Conservation (phyloP, 2,797 vertebrate genomes). For the Urocyon cinereoargenteus region DNA sequence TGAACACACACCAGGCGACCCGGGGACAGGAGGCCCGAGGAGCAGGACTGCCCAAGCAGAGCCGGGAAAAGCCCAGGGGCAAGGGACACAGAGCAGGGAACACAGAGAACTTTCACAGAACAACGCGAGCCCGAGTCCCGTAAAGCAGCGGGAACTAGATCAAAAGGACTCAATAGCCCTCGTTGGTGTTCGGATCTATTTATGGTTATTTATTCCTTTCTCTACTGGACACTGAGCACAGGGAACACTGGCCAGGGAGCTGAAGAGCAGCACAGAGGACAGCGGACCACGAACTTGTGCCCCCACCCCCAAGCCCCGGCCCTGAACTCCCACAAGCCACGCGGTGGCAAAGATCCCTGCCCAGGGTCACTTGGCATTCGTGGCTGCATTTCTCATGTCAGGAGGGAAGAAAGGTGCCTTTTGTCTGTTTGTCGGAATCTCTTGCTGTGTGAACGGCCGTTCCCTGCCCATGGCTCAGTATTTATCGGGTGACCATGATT, state of each 20-base stretch:
- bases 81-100: not conserved
- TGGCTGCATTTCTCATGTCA: not conserved
- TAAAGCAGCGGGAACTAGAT: not conserved
- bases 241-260: not conserved
- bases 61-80: slow-evolving; percentile 1
- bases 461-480: not conserved
- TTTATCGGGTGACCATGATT: not conserved
- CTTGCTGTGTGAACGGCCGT: slow-evolving; percentile 12
- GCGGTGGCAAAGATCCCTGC: not conserved
- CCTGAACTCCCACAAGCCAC: not conserved
- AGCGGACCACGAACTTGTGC: not conserved
- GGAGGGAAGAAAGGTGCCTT: slow-evolving; percentile 19
- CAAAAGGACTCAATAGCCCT: not conserved
- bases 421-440: slow-evolving; percentile 34
- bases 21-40: not conserved
- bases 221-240: slow-evolving; percentile 17
- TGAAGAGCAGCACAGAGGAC: not conserved
- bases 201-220: not conserved
- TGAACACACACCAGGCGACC: slow-evolving; percentile 28
- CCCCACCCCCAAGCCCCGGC: not conserved
- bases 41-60: not conserved
- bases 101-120: slow-evolving; percentile 52
- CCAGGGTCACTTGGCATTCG: slow-evolving; percentile 43
- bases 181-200: not conserved
- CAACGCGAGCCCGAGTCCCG: slow-evolving; percentile 23